Evolutionary conservation across 2,113 vertebrate species (phyloP).

Genomic region (Sphaerodactylus townsendi): DNA sequence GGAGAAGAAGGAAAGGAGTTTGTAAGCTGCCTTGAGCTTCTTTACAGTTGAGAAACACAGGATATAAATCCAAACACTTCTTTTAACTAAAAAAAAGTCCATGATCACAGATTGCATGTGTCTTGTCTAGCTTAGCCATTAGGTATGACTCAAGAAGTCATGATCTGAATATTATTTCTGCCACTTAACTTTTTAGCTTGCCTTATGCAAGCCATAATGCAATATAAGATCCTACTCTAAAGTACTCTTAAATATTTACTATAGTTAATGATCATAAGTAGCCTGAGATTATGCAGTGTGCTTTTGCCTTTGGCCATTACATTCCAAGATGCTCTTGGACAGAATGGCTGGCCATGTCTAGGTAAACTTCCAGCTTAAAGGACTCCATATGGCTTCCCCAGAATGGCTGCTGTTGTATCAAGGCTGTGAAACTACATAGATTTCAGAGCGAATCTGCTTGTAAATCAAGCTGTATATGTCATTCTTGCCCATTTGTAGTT

Average conservation of each 20-base stretch:
- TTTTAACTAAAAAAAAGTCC: too few species aligned
- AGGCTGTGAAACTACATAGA: neutral
- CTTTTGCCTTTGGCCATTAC: neutral
- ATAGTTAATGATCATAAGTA: neutral
- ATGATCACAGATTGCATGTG: too few species aligned
- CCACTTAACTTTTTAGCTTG: too few species aligned
- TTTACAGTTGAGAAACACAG: too few species aligned
- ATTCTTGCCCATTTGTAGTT: conserved; percentile 36
- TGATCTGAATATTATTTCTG: too few species aligned
- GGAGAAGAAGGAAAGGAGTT: too few species aligned
- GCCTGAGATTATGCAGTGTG: neutral
- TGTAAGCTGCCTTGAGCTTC: too few species aligned
- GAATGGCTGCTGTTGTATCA: neutral
- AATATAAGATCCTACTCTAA: neutral
- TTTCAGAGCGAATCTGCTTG: neutral
- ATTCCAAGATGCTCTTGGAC: conserved; percentile 3
- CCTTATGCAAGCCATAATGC: too few species aligned
- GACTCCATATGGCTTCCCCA: neutral
- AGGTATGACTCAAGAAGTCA: too few species aligned
- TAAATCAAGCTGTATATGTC: conserved; percentile 29
- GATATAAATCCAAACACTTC: too few species aligned
- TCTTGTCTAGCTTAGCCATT: too few species aligned
- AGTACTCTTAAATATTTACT: neutral
- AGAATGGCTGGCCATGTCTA: neutral
- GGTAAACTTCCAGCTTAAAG: neutral